Base-by-base conservation (phyloP, 2,888 invertebrate species). In the Danaus chrysippus region DNA sequence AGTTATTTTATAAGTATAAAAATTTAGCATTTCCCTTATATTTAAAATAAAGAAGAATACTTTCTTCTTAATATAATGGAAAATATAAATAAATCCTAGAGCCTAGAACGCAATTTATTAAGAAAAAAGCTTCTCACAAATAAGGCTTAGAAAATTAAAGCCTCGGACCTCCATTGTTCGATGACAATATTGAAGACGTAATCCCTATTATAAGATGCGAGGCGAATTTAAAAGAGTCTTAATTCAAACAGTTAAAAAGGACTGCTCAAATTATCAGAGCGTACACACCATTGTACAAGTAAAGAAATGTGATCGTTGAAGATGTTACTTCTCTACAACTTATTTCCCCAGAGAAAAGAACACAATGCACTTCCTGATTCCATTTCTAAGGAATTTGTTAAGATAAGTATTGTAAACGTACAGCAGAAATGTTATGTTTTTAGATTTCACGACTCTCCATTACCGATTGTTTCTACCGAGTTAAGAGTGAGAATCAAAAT, bases 71-170 rank as follows among this genome's bases (percentile, higher is more conserved):
- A n/a, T n/a, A 23, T 46, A 54, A 52, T 46, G 54, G 41, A 19
- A 41, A 59, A 52, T 19, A 43, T 15, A 43, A 12, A 43, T 53
- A 11, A 15, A 19, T 43, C 41, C n/a, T 19, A 44, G 49, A 57
- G 64, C 61, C 56, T 58, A 59, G 64, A 64, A 61, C 65, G 65
- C 65, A 65, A 71, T 64, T 71, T 70, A 70, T 70, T 70, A 70
- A 65, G 64, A 66, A 59, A 59, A 64, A 66, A 65, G 65, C 60
- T 63, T 59, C 69, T 69, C 70, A 71, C 71, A 71, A 73, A 73
- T 70, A 71, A 62, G 68, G 70, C 70, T 71, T 70, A 72, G 63
- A 70, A 69, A 69, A 69, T 70, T 70, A 68, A 70, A 71, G 67
- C 62, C 61, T 62, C 65, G 62, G 58, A 58, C 56, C 54, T 58